These are phyloP conservation scores for Corythaixoides concolor DNA, from an alignment of 2,113 vertebrate species.

Conservation along the genomic window DNA sequence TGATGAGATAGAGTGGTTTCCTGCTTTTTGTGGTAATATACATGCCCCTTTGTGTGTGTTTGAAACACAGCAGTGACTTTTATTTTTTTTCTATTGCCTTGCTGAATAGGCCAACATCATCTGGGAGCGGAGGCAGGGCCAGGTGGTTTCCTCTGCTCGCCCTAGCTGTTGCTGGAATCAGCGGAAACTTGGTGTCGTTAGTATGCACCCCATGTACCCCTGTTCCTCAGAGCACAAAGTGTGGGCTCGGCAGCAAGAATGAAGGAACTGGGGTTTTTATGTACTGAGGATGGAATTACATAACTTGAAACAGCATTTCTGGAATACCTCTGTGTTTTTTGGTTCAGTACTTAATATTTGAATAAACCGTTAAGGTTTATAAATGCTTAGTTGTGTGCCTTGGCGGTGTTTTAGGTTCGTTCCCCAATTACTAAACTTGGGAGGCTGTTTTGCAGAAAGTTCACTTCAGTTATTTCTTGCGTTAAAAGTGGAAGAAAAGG, in stretches of 20 bases:
- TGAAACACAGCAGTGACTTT: neutral
- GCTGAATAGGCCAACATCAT: neutral
- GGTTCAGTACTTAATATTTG: conserved; percentile 42
- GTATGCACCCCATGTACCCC: neutral
- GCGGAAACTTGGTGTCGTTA: neutral
- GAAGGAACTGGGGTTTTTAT: conserved; percentile 30
- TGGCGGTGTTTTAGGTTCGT: conserved; percentile 46
- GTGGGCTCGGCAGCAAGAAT: conserved; percentile 32
- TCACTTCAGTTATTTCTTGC: conserved; percentile 22
- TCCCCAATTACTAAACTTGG: conserved; percentile 14
- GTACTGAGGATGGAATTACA: conserved; percentile 21
- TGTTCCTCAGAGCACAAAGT: conserved; percentile 23
- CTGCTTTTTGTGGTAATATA: neutral
- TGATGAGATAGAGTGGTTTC: neutral
- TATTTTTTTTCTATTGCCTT: neutral
- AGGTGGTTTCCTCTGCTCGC: neutral
- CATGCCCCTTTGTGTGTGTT: neutral
- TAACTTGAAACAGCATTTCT: conserved; percentile 57
- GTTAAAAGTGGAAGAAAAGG: conserved; percentile 57
- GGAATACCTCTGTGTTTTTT: conserved; percentile 51
- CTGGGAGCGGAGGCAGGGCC: neutral
- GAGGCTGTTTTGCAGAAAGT: conserved; percentile 43
- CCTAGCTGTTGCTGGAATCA: neutral
- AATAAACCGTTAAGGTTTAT: conserved; percentile 27
- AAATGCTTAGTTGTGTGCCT: conserved; percentile 16